Percentiles rank a stretch among this genome's conserved stretches.
phyloP scores from a whole-genome alignment of 2,113 vertebrate species.

The Trichechus manatus region DNA sequence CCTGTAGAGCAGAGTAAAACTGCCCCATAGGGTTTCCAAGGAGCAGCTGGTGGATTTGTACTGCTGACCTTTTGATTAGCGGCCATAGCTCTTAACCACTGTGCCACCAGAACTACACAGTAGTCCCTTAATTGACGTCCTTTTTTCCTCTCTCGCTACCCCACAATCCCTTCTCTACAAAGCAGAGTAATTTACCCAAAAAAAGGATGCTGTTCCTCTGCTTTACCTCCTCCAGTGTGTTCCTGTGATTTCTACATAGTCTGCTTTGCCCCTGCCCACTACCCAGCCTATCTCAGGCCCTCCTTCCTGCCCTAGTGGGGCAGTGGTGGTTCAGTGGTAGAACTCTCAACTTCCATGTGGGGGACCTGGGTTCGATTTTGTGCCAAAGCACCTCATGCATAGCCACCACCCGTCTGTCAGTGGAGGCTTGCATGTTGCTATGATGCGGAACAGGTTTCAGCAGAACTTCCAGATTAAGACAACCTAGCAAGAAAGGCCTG shows the following conservation, averaged over 20 bases:
- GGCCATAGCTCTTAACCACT: no score
- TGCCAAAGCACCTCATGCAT: no score
- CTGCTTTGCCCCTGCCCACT: background rate
- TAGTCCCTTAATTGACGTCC: background rate
- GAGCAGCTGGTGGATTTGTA: no score
- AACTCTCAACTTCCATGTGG: no score
- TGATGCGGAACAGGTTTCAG: background rate
- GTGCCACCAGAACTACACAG: no score
- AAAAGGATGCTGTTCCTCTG: background rate
- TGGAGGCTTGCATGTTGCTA: no score
- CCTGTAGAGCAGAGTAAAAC: no score
- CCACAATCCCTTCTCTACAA: background rate
- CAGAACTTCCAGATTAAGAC: background rate
- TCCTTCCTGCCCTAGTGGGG: fast-evolving
- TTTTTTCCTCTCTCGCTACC: background rate
- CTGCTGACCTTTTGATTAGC: no score
- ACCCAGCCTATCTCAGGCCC: background rate
- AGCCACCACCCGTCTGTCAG: no score
- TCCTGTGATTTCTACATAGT: background rate
- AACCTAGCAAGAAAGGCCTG: background rate
- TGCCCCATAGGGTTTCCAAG: no score
- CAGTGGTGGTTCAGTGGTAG: no score
- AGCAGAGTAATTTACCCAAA: background rate
- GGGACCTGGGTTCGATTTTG: no score
- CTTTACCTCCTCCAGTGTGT: background rate